phyloP scores from a whole-genome alignment of 2,888 invertebrate genomes.

The Megastigmus dorsalis region DNA sequence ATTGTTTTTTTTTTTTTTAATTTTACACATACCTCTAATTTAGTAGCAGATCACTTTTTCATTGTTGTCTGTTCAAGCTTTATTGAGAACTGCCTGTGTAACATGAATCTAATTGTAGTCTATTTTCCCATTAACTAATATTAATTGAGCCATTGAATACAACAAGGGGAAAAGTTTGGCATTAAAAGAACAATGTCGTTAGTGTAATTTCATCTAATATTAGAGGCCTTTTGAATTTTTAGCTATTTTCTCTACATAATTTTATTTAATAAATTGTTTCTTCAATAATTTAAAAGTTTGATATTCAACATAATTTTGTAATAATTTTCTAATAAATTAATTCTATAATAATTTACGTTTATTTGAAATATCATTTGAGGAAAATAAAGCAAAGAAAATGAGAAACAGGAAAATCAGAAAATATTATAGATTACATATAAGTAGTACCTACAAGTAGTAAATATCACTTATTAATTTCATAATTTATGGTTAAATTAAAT shows the following conservation, averaged over 20 bases:
- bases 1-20: background rate
- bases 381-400: too few relatives aligned
- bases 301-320: too few relatives aligned
- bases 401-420: too few relatives aligned
- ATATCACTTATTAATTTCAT: too few relatives aligned
- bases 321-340: too few relatives aligned
- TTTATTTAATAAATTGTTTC: background rate
- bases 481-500: too few relatives aligned
- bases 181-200: slow-evolving; percentile 43
- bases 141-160: slow-evolving; percentile 54
- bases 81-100: slow-evolving; percentile 49
- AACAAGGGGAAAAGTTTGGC: slow-evolving; percentile 49
- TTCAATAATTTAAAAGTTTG: too few relatives aligned
- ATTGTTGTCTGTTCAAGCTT: slow-evolving; percentile 42
- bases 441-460: too few relatives aligned
- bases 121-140: slow-evolving; percentile 53
- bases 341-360: too few relatives aligned
- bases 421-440: too few relatives aligned
- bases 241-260: background rate
- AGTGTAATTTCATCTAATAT: slow-evolving; percentile 21
- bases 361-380: too few relatives aligned
- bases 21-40: background rate
- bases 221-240: background rate
- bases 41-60: slow-evolving; percentile 26
- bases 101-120: slow-evolving; percentile 52